These are phyloP conservation scores for Malurus melanocephalus DNA, from an alignment of 2,113 vertebrate species.

Conservation along the genomic window DNA sequence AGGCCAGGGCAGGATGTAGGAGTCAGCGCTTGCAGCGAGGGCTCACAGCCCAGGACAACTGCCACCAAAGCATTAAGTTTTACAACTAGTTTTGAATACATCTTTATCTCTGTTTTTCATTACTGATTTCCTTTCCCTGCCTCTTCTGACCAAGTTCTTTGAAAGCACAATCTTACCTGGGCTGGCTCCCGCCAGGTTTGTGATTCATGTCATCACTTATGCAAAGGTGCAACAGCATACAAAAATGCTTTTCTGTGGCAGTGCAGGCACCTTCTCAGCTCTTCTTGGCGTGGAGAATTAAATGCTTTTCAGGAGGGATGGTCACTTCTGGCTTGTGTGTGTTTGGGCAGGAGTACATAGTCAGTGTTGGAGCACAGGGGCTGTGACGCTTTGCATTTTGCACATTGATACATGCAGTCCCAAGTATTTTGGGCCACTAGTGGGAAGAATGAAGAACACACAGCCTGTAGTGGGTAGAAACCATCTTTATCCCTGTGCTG, in stretches of 20 bases:
- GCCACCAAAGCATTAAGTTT: neutral
- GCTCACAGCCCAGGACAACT: neutral
- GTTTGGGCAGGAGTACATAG: neutral
- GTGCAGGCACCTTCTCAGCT: neutral
- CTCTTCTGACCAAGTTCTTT: neutral
- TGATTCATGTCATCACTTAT: neutral
- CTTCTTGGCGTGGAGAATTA: neutral
- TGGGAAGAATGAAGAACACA: neutral
- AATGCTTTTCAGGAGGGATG: neutral
- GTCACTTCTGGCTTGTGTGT: neutral
- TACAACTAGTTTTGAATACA: neutral
- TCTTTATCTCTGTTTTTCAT: neutral
- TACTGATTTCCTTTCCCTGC: neutral
- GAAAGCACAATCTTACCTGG: neutral
- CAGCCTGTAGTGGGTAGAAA: neutral
- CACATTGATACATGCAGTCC: neutral
- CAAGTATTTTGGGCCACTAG: neutral
- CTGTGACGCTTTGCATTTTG: neutral
- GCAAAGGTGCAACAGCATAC: neutral
- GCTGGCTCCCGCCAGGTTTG: neutral
- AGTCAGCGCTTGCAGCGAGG: rapidly evolving
- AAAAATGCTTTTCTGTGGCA: neutral
- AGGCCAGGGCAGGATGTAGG: neutral
- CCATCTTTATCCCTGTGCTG: neutral
- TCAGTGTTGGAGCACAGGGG: neutral